These are phyloP conservation scores for Plecturocebus donacophilus DNA, from an alignment of 2,113 vertebrate genomes.

Conservation along the genomic window DNA sequence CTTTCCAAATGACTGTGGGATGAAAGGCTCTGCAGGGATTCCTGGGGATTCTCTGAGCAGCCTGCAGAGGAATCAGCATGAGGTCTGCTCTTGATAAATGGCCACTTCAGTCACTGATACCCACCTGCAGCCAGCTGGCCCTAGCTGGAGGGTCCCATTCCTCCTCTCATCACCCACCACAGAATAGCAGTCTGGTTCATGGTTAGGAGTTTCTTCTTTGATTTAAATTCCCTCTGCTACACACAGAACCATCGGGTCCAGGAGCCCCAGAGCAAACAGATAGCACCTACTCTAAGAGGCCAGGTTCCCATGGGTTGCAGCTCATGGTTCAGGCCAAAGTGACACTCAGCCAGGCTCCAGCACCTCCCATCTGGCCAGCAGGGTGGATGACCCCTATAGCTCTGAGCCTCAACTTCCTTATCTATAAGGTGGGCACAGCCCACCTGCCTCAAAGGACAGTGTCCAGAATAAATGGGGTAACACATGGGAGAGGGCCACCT, in stretches of 20 bases:
- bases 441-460: accelerated
- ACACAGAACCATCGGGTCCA: neutral
- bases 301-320: neutral
- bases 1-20: too few relatives aligned
- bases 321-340: too few relatives aligned
- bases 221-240: neutral
- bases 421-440: neutral
- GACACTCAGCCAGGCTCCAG: neutral
- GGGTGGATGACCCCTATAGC: neutral
- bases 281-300: neutral
- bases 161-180: too few relatives aligned
- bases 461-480: neutral
- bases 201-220: neutral
- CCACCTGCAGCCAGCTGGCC: neutral
- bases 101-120: neutral
- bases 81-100: neutral
- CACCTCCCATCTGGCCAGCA: neutral
- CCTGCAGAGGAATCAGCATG: neutral
- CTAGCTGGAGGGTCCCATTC: neutral
- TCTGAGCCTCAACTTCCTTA: neutral
- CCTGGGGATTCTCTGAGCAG: neutral
- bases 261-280: neutral
- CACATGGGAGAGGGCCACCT: neutral
- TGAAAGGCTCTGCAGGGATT: neutral
- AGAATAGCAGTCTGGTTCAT: neutral